phyloP scores from a whole-genome alignment of 2,113 vertebrate species.

The Lepus europaeus region DNA sequence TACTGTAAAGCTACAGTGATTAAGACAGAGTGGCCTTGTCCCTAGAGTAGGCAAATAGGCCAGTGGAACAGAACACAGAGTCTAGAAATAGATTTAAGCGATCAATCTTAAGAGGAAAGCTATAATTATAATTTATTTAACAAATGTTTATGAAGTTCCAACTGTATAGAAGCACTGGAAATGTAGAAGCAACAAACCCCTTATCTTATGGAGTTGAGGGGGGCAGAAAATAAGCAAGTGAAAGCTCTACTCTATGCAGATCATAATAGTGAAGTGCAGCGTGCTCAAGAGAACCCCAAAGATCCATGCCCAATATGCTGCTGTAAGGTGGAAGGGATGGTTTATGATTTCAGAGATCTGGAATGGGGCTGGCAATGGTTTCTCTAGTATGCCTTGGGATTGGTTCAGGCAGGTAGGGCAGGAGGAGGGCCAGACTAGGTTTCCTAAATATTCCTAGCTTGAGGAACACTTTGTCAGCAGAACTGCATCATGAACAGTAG shows the following conservation, averaged over 20 bases:
- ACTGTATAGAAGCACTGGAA: slow-evolving; percentile 5
- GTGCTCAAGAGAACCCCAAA: slow-evolving; percentile 12
- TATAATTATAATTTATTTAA: slow-evolving; percentile 48
- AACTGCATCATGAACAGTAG: background rate
- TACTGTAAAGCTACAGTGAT: slow-evolving; percentile 4
- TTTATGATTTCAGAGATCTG: background rate
- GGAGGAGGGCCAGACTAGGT: background rate
- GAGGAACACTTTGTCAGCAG: background rate
- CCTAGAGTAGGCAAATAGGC: background rate
- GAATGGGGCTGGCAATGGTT: background rate
- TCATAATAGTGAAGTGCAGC: slow-evolving; percentile 21
- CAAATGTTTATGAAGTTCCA: slow-evolving; percentile 6
- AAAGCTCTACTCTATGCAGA: slow-evolving; percentile 38
- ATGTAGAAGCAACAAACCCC: background rate
- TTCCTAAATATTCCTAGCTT: background rate
- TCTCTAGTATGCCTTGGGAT: background rate
- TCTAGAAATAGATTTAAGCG: slow-evolving; percentile 31
- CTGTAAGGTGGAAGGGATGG: background rate
- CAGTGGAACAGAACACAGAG: slow-evolving; percentile 28
- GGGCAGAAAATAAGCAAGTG: slow-evolving; percentile 17
- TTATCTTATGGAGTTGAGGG: background rate
- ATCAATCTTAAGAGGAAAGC: background rate
- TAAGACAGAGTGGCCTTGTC: background rate
- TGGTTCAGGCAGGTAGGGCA: background rate
- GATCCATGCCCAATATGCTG: background rate